Percentiles rank a stretch among this genome's conserved stretches.
These are phyloP conservation scores for Cheirogaleus major DNA, from an alignment of 2,797 vertebrate species.

Conservation along the genomic window DNA sequence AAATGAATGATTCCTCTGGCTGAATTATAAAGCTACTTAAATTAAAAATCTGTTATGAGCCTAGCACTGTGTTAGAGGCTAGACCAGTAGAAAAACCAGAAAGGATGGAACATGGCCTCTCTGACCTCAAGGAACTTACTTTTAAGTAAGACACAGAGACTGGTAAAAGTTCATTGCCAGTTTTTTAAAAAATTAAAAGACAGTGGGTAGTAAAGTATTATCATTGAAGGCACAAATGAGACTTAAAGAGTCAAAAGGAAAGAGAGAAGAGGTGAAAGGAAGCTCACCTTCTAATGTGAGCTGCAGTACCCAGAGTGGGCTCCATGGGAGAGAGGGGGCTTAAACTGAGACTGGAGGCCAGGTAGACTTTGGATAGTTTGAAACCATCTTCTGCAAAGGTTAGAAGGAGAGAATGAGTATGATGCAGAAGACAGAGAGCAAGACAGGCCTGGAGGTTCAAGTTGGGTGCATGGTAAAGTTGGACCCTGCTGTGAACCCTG, in stretches of 20 bases:
- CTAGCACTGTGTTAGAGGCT: neutral
- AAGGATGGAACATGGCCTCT: neutral
- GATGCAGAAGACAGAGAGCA: neutral
- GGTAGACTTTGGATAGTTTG: neutral
- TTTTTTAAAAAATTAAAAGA: neutral
- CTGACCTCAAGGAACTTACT: neutral
- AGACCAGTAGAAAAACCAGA: neutral
- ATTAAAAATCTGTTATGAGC: neutral
- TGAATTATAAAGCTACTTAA: neutral
- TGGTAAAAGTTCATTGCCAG: neutral
- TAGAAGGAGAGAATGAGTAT: neutral
- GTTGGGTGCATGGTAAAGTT: neutral
- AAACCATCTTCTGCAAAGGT: conserved; percentile 16
- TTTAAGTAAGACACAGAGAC: neutral
- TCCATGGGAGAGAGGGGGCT: neutral
- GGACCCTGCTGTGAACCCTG: neutral
- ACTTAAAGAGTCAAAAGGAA: neutral
- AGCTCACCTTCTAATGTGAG: neutral
- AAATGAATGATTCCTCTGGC: neutral
- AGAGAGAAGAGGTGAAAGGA: neutral
- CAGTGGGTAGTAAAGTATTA: neutral
- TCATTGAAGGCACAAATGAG: neutral
- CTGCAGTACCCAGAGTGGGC: neutral
- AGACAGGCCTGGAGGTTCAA: neutral
- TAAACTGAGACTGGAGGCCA: neutral